A percentile compares a stretch with the other conserved stretches of the same genome.
These are phyloP conservation scores for Ptychobarbus kaznakovi DNA, from an alignment of 2,797 vertebrate genomes.

Conservation along the genomic window DNA sequence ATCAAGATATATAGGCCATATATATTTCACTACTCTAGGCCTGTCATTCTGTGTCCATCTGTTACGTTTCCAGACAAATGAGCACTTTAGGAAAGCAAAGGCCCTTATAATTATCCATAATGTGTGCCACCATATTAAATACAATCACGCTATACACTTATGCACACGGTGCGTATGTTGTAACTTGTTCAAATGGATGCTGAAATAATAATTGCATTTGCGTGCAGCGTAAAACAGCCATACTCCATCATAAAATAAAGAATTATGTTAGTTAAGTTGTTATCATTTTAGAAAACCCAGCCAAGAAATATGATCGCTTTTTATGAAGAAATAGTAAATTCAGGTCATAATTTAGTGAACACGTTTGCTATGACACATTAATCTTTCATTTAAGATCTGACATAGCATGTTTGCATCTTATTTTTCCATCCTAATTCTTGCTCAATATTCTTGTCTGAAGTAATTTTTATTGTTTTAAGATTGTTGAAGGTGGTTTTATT, in stretches of 20 bases:
- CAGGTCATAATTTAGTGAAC: conserved; percentile 15
- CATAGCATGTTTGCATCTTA: neutral
- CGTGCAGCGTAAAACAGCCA: neutral
- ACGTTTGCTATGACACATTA: neutral
- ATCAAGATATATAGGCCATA: neutral
- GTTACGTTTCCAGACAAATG: neutral
- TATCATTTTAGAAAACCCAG: neutral
- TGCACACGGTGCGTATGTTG: neutral
- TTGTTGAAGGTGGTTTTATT: conserved; percentile 18
- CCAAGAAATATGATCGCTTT: conserved; percentile 46
- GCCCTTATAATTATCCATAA: neutral
- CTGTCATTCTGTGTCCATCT: neutral
- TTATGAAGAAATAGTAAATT: conserved; percentile 41
- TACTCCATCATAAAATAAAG: neutral
- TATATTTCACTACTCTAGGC: neutral
- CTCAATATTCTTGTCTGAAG: neutral
- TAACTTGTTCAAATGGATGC: neutral
- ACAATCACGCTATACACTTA: neutral
- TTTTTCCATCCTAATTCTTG: conserved; percentile 17
- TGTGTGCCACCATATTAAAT: neutral
- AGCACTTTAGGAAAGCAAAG: neutral
- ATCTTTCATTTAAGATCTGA: neutral
- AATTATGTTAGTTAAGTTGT: neutral
- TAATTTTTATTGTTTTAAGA: neutral
- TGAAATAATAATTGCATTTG: neutral